These are phyloP conservation scores for Cirrhinus mrigala DNA, from an alignment of 2,797 vertebrate genomes.

Conservation along the genomic window DNA sequence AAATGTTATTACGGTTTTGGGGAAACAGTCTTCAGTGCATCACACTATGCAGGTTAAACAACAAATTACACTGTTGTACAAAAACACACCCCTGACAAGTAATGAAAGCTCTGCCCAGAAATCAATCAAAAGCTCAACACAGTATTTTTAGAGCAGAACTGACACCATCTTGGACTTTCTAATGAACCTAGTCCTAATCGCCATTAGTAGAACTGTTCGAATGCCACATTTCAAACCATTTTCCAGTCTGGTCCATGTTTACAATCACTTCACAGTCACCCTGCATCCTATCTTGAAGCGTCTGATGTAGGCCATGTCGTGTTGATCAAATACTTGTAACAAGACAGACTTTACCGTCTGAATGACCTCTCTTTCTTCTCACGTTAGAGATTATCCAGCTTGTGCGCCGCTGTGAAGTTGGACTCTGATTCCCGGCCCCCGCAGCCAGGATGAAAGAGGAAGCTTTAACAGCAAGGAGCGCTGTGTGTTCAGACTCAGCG, in stretches of 20 bases:
- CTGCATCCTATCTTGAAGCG: constrained; percentile 9
- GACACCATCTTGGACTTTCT: not conserved
- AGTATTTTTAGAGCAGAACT: not conserved
- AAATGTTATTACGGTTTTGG: not conserved
- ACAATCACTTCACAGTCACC: not conserved
- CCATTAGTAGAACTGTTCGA: not conserved
- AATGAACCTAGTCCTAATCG: not conserved
- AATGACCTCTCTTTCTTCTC: constrained; percentile 44
- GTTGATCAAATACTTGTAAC: constrained; percentile 15
- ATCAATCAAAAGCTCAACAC: not conserved
- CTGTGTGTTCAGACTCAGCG: constrained; percentile 46
- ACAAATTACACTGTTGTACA: not conserved
- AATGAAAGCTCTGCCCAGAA: not conserved
- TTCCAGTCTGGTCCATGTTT: not conserved
- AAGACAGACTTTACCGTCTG: constrained; percentile 9
- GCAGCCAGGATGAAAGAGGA: constrained; percentile 54
- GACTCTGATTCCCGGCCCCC: constrained; percentile 45
- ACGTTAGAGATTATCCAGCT: constrained; percentile 46
- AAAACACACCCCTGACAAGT: not conserved
- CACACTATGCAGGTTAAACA: not conserved
- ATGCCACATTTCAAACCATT: not conserved
- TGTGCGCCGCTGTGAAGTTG: constrained; percentile 35
- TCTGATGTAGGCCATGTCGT: constrained; percentile 8
- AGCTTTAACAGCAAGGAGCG: constrained; percentile 42
- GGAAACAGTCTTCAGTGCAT: not conserved